Evolutionary conservation across 53 echinoderm and acorn worm species (phyloP).

Genomic region (Patiria pectinifera): DNA sequence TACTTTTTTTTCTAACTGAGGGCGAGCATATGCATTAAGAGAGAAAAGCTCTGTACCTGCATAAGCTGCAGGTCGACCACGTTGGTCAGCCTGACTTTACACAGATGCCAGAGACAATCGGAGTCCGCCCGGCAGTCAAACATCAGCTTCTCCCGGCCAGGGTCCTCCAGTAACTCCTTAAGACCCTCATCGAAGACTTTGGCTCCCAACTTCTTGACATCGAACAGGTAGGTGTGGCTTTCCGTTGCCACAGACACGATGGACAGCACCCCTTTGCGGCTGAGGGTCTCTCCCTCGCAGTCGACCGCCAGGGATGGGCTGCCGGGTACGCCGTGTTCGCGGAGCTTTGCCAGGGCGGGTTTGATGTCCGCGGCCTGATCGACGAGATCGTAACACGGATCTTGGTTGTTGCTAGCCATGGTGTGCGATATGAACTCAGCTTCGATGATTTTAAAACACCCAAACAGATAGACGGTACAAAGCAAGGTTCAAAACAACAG

Average conservation of each 20-base stretch:
- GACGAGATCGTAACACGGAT: background rate
- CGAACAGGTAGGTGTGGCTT: constrained; percentile 14
- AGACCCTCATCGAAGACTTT: constrained; percentile 39
- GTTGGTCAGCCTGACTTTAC: constrained; percentile 25
- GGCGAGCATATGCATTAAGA: no score
- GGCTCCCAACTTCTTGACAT: constrained; percentile 10
- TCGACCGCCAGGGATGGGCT: constrained; percentile 35
- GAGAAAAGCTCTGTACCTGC: background rate
- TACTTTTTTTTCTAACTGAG: no score
- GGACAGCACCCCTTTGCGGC: constrained; percentile 16
- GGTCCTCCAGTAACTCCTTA: constrained; percentile 41
- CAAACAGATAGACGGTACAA: no score
- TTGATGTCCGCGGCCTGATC: background rate
- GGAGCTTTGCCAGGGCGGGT: constrained; percentile 21
- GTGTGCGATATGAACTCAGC: background rate
- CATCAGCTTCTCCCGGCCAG: constrained; percentile 36
- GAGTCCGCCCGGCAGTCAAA: constrained; percentile 57
- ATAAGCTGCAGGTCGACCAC: constrained; percentile 45
- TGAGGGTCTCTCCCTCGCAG: constrained; percentile 28
- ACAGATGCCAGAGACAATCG: constrained; percentile 49
- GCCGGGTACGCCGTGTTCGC: background rate
- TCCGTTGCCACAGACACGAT: constrained; percentile 32
- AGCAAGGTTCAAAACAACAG: no score
- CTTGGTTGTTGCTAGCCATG: background rate
- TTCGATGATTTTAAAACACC: no score